Evolutionary conservation across 2,113 vertebrate genomes (phyloP), one percentile per base, ranked within the genome.

Genomic region (Orientallactaga bullata): DNA sequence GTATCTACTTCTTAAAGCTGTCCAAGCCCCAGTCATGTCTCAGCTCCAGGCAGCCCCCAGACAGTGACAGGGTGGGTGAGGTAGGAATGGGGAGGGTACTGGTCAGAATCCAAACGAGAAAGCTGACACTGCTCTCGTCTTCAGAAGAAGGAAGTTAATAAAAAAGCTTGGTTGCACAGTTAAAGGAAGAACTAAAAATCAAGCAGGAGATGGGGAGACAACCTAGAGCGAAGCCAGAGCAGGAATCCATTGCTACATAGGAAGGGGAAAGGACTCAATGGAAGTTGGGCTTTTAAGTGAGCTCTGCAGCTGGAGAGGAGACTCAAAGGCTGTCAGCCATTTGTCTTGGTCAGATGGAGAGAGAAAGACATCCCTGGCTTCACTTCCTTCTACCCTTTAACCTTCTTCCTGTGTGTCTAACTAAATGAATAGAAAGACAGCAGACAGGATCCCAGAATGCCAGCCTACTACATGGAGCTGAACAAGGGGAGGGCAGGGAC

Each of bases 31-130:
- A 73, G 21, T 15, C 61, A 13, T 35, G 21, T 39, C 23, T 78
- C 37, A 21, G 28, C 18, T 91, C 39, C 65, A 39, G 63, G 71
- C 12, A 90, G 24, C 6, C 39, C 51, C 15, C 11, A 39, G 51
- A 60, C 35, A 73, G 26, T 20, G 7, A 61, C 21, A 35, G 60
- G 42, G 78, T 55, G 42, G 11, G 1, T 26, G 37, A 47, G 21
- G 60, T 21, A 74, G 16, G 55, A 92, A 58, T 55, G 39, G 12
- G 16, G 55, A 71, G 10, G 23, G 9, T 37, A 30, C 8, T 35
- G 51, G 12, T 90, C 2, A 85, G 55, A 85, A 68, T 65, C 35
- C n/a, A 88, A 85, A 63, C 18, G 15, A 61, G 78, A 94, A 94
- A 72, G 69, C 5, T 68, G 58, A 91, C 94, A 42, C 20, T 21